Evolutionary conservation across 2,113 vertebrate species (phyloP).

Genomic region (Heterocephalus glaber): DNA sequence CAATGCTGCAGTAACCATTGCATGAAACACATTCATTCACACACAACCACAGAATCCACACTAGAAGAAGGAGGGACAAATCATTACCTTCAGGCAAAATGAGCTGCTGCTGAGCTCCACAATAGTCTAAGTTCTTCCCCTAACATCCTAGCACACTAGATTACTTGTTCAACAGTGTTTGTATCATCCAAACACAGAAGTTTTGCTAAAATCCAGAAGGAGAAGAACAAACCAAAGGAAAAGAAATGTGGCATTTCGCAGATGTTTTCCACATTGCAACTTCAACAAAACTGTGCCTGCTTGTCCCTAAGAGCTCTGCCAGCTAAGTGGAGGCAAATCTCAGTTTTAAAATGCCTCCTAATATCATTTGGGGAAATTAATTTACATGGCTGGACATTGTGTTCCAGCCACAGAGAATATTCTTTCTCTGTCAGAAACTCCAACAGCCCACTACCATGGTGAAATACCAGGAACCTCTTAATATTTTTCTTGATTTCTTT

Average conservation of each 20-base stretch:
- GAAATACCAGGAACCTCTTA: slow-evolving; percentile 82
- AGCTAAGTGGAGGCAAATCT: neutral
- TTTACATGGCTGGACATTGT: neutral
- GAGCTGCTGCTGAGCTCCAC: neutral
- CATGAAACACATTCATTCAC: neutral
- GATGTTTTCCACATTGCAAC: neutral
- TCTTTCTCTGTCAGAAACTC: slow-evolving; percentile 55
- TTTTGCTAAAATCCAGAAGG: neutral
- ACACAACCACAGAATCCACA: neutral
- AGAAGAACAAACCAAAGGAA: neutral
- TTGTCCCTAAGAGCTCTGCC: neutral
- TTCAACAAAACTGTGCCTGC: neutral
- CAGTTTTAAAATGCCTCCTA: slow-evolving; percentile 8
- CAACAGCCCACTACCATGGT: neutral
- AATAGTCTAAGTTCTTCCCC: neutral
- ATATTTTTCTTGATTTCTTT: slow-evolving; percentile 87
- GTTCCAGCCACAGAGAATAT: slow-evolving; percentile 35
- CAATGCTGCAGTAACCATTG: neutral
- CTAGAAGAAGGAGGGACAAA: neutral
- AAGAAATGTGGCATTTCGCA: neutral
- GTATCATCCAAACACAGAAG: neutral
- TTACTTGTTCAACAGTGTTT: neutral
- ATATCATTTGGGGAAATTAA: slow-evolving; percentile 59
- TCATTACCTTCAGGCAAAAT: neutral
- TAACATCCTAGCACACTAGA: neutral